Conservation (phyloP, 1,140 invertebrate species). For the Pantala flavescens region DNA sequence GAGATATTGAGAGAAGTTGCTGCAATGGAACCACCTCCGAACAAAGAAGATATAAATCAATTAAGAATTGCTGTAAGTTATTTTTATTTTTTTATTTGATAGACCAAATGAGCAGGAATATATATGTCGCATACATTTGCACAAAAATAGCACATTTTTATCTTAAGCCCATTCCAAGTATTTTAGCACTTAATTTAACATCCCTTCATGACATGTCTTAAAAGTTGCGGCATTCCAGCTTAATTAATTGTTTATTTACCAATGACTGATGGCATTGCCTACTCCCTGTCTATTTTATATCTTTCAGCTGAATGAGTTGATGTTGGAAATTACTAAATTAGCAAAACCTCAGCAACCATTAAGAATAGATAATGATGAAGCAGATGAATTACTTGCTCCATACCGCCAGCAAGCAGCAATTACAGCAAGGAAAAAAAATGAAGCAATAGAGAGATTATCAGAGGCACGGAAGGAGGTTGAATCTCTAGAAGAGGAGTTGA, state of each 20-base stretch:
- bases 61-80: constrained; percentile 48
- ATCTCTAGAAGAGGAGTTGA: constrained; percentile 43
- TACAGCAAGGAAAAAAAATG: constrained; percentile 64
- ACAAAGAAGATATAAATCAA: constrained; percentile 52
- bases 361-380: constrained; percentile 32
- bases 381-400: constrained; percentile 64
- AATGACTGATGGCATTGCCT: no score
- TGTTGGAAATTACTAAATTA: constrained; percentile 38
- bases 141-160: background rate
- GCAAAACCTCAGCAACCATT: constrained; percentile 39
- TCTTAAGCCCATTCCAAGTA: no score
- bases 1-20: constrained; percentile 57
- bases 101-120: background rate
- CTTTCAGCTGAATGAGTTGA: constrained; percentile 25
- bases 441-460: constrained; percentile 55
- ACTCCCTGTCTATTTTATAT: background rate
- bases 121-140: background rate
- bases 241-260: no score
- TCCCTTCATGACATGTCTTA: no score
- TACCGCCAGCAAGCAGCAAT: constrained; percentile 76
- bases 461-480: constrained; percentile 49
- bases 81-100: background rate
- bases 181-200: no score
- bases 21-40: constrained; percentile 48
- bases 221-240: no score